phyloP scores from a whole-genome alignment of 2,888 invertebrate genomes.

The Oeneis ivallda region DNA sequence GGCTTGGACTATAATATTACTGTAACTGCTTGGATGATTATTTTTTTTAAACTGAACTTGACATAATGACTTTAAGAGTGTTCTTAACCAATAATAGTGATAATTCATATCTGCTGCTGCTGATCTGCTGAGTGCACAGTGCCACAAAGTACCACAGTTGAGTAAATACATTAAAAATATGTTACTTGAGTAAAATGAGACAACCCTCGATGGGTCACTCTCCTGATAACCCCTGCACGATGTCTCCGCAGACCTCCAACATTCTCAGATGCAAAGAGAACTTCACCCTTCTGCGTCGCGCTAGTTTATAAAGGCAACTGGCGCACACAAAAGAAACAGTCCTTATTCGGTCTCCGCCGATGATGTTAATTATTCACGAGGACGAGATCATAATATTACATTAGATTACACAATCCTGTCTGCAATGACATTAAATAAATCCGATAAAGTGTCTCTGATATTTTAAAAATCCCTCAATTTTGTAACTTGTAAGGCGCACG shows the following conservation, averaged over 20 bases:
- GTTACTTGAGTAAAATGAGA: constrained; percentile 52
- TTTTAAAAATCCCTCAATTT: constrained; percentile 63
- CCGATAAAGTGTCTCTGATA: constrained; percentile 47
- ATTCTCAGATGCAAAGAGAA: constrained; percentile 57
- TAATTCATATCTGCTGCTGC: no score
- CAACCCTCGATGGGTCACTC: constrained; percentile 58
- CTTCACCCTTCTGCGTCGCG: constrained; percentile 69
- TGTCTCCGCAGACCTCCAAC: constrained; percentile 59
- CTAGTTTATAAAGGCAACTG: constrained; percentile 75
- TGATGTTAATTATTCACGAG: constrained; percentile 63
- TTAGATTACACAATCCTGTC: constrained; percentile 39
- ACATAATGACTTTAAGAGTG: background rate
- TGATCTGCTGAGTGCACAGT: constrained; percentile 16
- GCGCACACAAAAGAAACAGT: constrained; percentile 71
- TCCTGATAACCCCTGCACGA: constrained; percentile 64
- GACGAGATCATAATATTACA: constrained; percentile 49
- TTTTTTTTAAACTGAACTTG: no score
- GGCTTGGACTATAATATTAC: background rate
- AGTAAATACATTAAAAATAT: constrained; percentile 47
- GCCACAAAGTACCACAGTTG: constrained; percentile 8
- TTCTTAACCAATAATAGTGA: constrained; percentile 22
- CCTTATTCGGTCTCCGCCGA: constrained; percentile 68
- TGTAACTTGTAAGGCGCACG: constrained; percentile 61
- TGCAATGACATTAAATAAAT: constrained; percentile 59
- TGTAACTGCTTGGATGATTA: background rate